Evolutionary conservation across 2,797 vertebrate genomes (phyloP).

Genomic region (Oceanodroma leucorhoa): DNA sequence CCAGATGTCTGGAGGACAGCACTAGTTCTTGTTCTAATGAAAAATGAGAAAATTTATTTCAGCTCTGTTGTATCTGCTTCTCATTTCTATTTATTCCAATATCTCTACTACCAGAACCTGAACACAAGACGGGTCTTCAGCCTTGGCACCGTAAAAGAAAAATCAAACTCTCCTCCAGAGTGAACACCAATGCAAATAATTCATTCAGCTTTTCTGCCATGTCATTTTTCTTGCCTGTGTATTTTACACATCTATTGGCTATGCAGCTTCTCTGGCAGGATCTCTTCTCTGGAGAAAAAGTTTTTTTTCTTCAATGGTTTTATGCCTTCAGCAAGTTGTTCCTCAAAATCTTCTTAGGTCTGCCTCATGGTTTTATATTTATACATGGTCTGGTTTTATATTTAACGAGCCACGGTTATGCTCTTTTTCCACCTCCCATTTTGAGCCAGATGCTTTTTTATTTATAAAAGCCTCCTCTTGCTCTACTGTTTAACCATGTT

Average conservation of each 20-base stretch:
- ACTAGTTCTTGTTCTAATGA: background rate
- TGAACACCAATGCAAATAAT: background rate
- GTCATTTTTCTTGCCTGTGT: background rate
- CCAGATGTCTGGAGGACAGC: background rate
- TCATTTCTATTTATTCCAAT: background rate
- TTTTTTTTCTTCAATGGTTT: background rate
- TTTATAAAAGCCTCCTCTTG: constrained; percentile 34
- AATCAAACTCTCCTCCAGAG: background rate
- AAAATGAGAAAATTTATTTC: background rate
- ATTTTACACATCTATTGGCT: background rate
- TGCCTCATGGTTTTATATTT: constrained; percentile 28
- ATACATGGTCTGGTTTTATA: constrained; percentile 34
- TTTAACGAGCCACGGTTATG: constrained; percentile 47
- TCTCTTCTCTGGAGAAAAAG: constrained; percentile 4
- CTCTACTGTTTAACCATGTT: constrained; percentile 14
- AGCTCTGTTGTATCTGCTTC: background rate
- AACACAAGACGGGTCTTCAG: background rate
- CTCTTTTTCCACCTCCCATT: constrained; percentile 35
- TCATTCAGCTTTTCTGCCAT: background rate
- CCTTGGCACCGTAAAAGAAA: background rate
- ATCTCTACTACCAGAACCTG: background rate
- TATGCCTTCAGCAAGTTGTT: constrained; percentile 10
- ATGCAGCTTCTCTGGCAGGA: background rate
- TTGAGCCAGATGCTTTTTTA: constrained; percentile 39
- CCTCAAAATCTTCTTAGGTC: constrained; percentile 35